Evolutionary conservation across 2,113 vertebrate species (phyloP).

Genomic region (Nanorana parkeri): DNA sequence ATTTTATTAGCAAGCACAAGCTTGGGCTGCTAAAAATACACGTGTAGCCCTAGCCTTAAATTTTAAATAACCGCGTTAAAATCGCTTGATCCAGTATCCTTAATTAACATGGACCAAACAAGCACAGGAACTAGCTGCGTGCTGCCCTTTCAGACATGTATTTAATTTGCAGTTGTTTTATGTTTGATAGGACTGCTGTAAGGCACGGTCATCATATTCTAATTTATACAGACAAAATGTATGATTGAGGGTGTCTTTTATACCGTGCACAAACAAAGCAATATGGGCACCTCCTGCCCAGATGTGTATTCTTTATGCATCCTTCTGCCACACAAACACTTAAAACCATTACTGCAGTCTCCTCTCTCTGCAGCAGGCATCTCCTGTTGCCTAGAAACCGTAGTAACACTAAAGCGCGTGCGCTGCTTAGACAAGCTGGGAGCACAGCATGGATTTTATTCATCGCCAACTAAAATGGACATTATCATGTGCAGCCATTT

Average conservation of each 20-base stretch:
- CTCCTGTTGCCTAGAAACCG: conserved; percentile 77
- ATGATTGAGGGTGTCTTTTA: not conserved
- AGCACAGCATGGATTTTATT: conserved; percentile 21
- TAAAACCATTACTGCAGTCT: conserved; percentile 77
- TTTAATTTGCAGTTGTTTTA: no score
- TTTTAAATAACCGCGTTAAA: no score
- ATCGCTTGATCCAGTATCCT: no score
- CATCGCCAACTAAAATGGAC: conserved; percentile 1
- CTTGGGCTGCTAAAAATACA: no score
- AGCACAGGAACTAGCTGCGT: no score
- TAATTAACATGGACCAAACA: no score
- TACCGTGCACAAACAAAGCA: not conserved
- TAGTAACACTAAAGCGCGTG: conserved; percentile 70
- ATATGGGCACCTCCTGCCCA: not conserved
- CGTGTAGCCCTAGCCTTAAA: no score
- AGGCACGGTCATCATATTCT: no score
- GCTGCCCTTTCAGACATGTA: no score
- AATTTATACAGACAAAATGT: no score
- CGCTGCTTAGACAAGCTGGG: conserved; percentile 64
- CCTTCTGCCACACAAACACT: conserved; percentile 61
- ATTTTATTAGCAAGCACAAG: no score
- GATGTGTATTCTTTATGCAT: conserved; percentile 49
- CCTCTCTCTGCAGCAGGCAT: conserved; percentile 69
- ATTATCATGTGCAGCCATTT: conserved; percentile 19
- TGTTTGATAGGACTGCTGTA: no score